These are phyloP conservation scores for Odontesthes bonariensis DNA, from an alignment of 2,113 vertebrate species.

Conservation along the genomic window DNA sequence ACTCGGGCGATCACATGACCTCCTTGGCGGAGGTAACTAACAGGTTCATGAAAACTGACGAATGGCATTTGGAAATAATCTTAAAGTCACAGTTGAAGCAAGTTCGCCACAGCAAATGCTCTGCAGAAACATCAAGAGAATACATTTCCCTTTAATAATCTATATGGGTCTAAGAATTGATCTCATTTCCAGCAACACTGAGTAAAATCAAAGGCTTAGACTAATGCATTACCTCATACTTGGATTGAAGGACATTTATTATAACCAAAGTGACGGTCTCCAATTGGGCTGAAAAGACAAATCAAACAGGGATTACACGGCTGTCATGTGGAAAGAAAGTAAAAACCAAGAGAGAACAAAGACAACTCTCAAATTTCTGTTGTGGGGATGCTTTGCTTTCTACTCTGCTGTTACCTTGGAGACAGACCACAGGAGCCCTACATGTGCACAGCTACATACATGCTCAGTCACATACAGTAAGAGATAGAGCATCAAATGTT, in stretches of 20 bases:
- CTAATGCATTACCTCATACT: conserved; percentile 5
- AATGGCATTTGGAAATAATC: conserved; percentile 11
- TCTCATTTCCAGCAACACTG: conserved; percentile 10
- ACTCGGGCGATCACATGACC: no score
- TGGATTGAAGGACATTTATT: conserved; percentile 10
- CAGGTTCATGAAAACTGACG: not conserved
- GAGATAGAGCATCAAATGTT: conserved; percentile 32
- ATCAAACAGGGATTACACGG: conserved; percentile 27
- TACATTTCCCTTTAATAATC: conserved; percentile 3
- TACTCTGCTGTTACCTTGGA: conserved; percentile 55
- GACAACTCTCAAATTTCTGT: conserved; percentile 21
- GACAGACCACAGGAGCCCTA: conserved; percentile 28
- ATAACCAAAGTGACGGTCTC: conserved; percentile 17
- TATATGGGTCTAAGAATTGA: conserved; percentile 17
- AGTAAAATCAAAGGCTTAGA: not conserved
- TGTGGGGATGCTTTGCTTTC: conserved; percentile 25
- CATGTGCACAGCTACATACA: conserved; percentile 27
- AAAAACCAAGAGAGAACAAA: not conserved
- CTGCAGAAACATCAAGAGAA: conserved; percentile 15
- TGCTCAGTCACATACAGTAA: conserved; percentile 16
- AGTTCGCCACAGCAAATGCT: conserved; percentile 17
- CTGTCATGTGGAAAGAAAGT: conserved; percentile 2
- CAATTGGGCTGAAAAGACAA: conserved; percentile 10
- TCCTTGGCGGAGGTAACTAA: no score
- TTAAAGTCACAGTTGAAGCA: conserved; percentile 30